phyloP scores from a whole-genome alignment of 2,888 invertebrate genomes.

The Drosophila paucipuncta region DNA sequence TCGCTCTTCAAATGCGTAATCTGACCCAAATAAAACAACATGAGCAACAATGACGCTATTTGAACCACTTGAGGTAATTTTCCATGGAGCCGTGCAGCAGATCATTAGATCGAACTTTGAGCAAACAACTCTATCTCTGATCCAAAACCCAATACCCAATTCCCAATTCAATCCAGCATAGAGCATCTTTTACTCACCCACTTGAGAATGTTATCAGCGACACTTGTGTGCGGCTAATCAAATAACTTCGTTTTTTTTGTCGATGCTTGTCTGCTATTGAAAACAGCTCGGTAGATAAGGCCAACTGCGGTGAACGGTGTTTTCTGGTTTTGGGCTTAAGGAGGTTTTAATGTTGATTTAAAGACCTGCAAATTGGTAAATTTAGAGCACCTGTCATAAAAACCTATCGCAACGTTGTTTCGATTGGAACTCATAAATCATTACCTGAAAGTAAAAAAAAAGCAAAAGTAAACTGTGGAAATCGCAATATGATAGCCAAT shows the following conservation, averaged over 20 bases:
- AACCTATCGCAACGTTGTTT: slow-evolving; percentile 38
- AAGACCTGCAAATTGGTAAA: slow-evolving; percentile 75
- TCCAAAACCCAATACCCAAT: background rate
- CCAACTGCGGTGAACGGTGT: slow-evolving; percentile 8
- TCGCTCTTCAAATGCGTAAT: slow-evolving; percentile 11
- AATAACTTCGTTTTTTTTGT: slow-evolving; percentile 52
- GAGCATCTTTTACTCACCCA: slow-evolving; percentile 31
- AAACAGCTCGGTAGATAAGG: slow-evolving; percentile 61
- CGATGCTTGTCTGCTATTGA: slow-evolving; percentile 45
- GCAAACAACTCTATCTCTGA: slow-evolving; percentile 11
- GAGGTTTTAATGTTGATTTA: slow-evolving; percentile 78
- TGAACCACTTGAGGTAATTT: slow-evolving; percentile 18
- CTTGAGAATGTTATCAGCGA: slow-evolving; percentile 17
- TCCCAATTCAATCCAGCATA: slow-evolving; percentile 4
- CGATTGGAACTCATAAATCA: slow-evolving; percentile 67
- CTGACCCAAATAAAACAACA: background rate
- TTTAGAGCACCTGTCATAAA: slow-evolving; percentile 76
- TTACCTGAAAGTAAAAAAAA: slow-evolving; percentile 7
- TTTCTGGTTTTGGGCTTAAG: slow-evolving; percentile 42
- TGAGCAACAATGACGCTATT: background rate
- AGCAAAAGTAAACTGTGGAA: slow-evolving; percentile 15
- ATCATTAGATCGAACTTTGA: background rate
- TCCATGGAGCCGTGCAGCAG: slow-evolving; percentile 2
- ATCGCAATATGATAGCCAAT: slow-evolving; percentile 31
- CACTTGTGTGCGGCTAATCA: slow-evolving; percentile 28